Evolutionary conservation across 2,113 vertebrate species (phyloP).

Genomic region (Eublepharis macularius): DNA sequence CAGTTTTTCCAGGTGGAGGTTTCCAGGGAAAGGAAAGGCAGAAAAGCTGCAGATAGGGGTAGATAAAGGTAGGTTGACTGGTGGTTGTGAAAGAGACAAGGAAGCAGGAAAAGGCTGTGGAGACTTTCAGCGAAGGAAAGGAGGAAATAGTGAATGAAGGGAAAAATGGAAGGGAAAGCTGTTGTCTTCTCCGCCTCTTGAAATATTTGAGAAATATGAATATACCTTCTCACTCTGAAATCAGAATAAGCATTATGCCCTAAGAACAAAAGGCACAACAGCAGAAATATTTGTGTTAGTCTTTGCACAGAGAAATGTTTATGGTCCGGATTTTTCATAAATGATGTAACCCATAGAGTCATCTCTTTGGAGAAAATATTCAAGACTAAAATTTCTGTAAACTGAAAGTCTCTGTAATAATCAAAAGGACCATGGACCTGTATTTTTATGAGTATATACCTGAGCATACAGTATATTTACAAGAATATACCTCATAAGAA

Average conservation of each 20-base stretch:
- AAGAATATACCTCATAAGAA: slow-evolving; percentile 18
- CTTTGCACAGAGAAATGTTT: background rate
- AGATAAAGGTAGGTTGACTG: too few species aligned
- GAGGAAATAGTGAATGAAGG: too few species aligned
- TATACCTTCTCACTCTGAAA: background rate
- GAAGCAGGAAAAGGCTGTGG: too few species aligned
- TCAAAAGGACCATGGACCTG: background rate
- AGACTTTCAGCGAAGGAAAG: too few species aligned
- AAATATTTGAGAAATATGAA: background rate
- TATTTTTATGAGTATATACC: background rate
- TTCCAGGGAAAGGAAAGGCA: too few species aligned
- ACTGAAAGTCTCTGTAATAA: background rate
- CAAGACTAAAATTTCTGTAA: background rate
- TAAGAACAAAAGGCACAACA: background rate
- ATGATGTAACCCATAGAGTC: background rate
- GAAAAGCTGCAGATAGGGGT: too few species aligned
- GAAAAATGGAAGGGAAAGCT: too few species aligned
- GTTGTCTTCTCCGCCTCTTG: background rate
- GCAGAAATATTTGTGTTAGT: background rate
- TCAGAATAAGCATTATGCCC: background rate
- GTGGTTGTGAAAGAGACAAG: too few species aligned
- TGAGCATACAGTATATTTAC: background rate
- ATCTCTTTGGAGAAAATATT: background rate
- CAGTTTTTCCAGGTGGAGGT: too few species aligned
- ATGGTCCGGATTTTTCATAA: background rate